Conservation (phyloP, 2,797 vertebrate species). For the Serranus cabrilla region DNA sequence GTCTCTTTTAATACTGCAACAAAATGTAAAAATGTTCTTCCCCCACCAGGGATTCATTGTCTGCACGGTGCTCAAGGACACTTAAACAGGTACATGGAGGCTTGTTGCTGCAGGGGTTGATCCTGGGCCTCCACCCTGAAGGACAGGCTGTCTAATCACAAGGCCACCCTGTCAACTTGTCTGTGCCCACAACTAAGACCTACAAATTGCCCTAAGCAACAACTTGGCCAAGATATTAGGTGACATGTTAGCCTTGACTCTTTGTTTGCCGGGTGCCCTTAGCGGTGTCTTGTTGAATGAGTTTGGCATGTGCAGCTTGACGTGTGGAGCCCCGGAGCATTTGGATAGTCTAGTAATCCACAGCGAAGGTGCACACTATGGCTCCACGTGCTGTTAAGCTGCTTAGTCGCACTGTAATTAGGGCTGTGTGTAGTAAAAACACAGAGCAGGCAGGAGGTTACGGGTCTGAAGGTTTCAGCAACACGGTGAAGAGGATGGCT, state of each 20-base stretch:
- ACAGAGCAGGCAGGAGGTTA: conserved; percentile 52
- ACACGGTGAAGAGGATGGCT: background rate
- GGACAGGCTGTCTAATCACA: conserved; percentile 46
- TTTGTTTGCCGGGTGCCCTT: conserved; percentile 30
- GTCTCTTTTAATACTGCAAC: conserved; percentile 25
- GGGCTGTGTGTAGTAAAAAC: conserved; percentile 81
- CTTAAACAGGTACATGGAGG: conserved; percentile 27
- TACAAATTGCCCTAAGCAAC: conserved; percentile 32
- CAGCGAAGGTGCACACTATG: conserved; percentile 76
- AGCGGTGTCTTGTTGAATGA: conserved; percentile 61
- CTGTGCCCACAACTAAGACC: conserved; percentile 21
- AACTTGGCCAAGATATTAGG: conserved; percentile 37
- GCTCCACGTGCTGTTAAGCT: conserved; percentile 82
- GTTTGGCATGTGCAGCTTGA: conserved; percentile 35
- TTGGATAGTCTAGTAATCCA: conserved; percentile 79
- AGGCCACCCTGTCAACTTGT: conserved; percentile 47
- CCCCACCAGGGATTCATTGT: conserved; percentile 26
- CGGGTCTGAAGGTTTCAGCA: conserved; percentile 43
- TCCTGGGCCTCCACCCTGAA: conserved; percentile 41
- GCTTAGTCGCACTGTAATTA: conserved; percentile 82
- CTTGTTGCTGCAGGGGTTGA: conserved; percentile 43
- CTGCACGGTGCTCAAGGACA: conserved; percentile 55
- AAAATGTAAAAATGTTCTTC: conserved; percentile 12
- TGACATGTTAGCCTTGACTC: conserved; percentile 45
- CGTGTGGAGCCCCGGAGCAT: conserved; percentile 44